These are phyloP conservation scores for Nothoprocta perdicaria DNA, from an alignment of 2,113 vertebrate species.

Conservation along the genomic window DNA sequence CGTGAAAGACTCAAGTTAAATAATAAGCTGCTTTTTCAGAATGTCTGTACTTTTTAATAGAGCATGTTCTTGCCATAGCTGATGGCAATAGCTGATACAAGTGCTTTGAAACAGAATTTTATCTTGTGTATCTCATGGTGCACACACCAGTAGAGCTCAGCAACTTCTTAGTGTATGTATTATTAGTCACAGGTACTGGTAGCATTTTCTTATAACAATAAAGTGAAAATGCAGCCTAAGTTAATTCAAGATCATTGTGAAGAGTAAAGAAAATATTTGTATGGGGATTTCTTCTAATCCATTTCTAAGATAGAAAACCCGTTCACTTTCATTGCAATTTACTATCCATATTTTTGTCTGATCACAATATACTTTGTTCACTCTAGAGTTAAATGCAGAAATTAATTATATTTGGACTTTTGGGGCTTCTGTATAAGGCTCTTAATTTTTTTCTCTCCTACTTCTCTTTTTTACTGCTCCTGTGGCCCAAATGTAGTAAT, in stretches of 20 bases:
- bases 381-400: not conserved
- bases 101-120: not conserved
- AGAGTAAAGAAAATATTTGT: not conserved
- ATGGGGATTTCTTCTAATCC: not conserved
- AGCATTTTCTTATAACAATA: not conserved
- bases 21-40: not conserved
- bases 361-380: not conserved
- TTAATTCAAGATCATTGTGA: not conserved
- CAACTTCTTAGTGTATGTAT: not conserved
- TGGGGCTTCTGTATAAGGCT: not conserved
- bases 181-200: not conserved
- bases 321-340: not conserved
- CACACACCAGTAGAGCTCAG: not conserved
- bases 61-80: not conserved
- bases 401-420: not conserved
- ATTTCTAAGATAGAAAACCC: not conserved
- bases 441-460: not conserved
- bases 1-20: not conserved
- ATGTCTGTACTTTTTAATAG: not conserved
- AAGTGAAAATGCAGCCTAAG: not conserved
- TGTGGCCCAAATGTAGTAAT: not conserved
- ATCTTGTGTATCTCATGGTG: not conserved
- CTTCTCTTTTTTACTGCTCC: not conserved
- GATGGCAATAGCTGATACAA: not conserved
- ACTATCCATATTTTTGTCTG: not conserved